Evolutionary conservation across 2,113 vertebrate species (phyloP).

Genomic region (Nansenia antarctica): DNA sequence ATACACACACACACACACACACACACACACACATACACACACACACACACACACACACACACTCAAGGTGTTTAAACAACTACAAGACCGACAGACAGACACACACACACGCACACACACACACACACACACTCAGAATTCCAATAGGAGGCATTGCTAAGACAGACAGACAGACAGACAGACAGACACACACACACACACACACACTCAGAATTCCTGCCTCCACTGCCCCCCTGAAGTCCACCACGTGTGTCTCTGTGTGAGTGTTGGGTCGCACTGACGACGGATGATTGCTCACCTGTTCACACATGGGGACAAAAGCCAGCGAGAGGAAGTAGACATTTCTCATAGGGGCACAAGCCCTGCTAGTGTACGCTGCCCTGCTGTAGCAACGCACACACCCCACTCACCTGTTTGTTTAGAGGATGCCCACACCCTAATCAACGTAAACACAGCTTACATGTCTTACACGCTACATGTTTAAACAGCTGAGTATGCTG

Average conservation of each 20-base stretch:
- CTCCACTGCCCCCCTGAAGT: background rate
- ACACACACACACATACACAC: too few species aligned
- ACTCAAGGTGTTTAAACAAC: slow-evolving; percentile 59
- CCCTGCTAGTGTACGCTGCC: slow-evolving; percentile 37
- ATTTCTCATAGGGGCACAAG: slow-evolving; percentile 43
- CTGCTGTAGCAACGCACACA: slow-evolving; percentile 11
- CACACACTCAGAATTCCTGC: slow-evolving; percentile 9
- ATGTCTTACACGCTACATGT: slow-evolving; percentile 65
- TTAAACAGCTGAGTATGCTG: slow-evolving; percentile 77
- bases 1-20: too few species aligned
- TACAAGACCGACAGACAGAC: slow-evolving; percentile 16
- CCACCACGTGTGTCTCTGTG: slow-evolving; percentile 38
- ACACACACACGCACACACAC: too few species aligned
- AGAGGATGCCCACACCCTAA: slow-evolving; percentile 65
- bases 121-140: too few species aligned
- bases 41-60: too few species aligned
- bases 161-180: too few species aligned
- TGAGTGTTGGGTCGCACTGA: slow-evolving; percentile 29
- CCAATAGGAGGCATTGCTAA: too few species aligned
- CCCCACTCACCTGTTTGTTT: slow-evolving; percentile 69
- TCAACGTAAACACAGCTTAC: slow-evolving; percentile 60
- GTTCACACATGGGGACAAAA: slow-evolving; percentile 67
- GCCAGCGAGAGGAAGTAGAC: slow-evolving; percentile 33
- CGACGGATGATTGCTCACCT: slow-evolving; percentile 67
- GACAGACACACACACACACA: too few species aligned